phyloP scores from a whole-genome alignment of 2,797 vertebrate genomes.

The Cyprinodon diabolis region DNA sequence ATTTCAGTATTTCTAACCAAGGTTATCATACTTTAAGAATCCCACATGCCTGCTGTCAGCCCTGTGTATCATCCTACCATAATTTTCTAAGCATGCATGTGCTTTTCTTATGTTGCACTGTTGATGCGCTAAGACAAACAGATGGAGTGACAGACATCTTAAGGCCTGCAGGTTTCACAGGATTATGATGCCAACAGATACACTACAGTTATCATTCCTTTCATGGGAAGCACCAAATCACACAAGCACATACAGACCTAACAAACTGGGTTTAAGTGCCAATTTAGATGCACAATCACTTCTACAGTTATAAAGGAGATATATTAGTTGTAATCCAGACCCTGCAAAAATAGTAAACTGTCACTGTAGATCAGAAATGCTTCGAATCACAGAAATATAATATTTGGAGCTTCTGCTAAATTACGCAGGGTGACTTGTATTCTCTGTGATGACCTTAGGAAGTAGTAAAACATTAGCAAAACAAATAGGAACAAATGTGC shows the following conservation, averaged over 20 bases:
- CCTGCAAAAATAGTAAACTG: conserved; percentile 77
- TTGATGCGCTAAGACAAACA: conserved; percentile 19
- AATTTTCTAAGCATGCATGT: conserved; percentile 16
- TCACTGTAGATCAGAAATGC: conserved; percentile 51
- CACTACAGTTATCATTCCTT: conserved; percentile 88
- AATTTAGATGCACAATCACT: conserved; percentile 38
- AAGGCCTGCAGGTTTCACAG: conserved; percentile 85
- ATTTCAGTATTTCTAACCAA: not conserved
- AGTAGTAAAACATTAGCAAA: conserved; percentile 5
- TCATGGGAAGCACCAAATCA: conserved; percentile 87
- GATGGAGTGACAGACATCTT: conserved; percentile 70
- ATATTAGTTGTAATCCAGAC: conserved; percentile 83
- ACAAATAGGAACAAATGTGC: conserved; percentile 12
- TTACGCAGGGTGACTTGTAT: conserved; percentile 7
- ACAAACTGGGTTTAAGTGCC: conserved; percentile 39
- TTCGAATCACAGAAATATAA: not conserved
- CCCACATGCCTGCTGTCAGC: conserved; percentile 7
- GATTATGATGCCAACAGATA: conserved; percentile 83
- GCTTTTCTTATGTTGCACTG: not conserved
- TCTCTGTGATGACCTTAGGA: conserved; percentile 14
- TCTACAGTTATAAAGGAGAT: conserved; percentile 81
- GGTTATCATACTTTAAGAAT: not conserved
- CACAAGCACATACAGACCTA: conserved; percentile 24
- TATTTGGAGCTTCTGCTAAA: conserved; percentile 8
- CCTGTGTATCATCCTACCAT: conserved; percentile 1